Base-by-base conservation (phyloP, 2,888 invertebrate species). In the Dyspetes luteomarginatus region DNA sequence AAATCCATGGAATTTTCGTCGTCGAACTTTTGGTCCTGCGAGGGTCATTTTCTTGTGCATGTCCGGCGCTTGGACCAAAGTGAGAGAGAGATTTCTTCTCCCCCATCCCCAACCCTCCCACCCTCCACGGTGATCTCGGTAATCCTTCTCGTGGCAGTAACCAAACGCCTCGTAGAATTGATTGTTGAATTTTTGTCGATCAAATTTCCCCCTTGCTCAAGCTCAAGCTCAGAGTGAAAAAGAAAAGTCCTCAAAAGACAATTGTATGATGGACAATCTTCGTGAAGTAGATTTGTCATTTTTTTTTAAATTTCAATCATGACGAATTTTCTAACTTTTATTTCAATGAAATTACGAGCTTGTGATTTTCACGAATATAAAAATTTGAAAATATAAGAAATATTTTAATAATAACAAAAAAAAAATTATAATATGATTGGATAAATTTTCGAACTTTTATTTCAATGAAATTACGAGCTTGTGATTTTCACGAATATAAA, bases 141-240 rank as follows among this genome's bases (percentile, higher is more conserved):
- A 81, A 81, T 77, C 81, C 77, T 69, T 73, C 69, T 64, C 45
- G 62, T 68, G 41, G 19, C n/a, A 30, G 45, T 22, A 45, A 64
- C 64, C 55, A 19, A 64, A 65, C 68, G 50, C 62, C n/a, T 43
- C 30, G 75, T 4, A 56, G 17, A 67, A 80, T 80, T 76, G 76
- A 81, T 81, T 65, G 73, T 74, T 55, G 41, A 58, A 19, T 77
- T 69, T 76, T 79, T 45, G 36, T 72, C 45, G 64, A 65, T 71
- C 79, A 19, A 69, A 30, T 19, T 28, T 12, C 12, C 30, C 73
- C 22, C 22, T 12, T 17, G 67, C 45, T 41, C 24, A 3, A 26
- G 9, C 41, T 7, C 48, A 28, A 36, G 12, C 12, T 36, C 2
- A 17, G 3, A 5, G 17, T 17, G 17, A 48, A 48, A 45, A 48